Conservation (phyloP, 2,113 vertebrate species). For the Oenanthe melanoleuca region DNA sequence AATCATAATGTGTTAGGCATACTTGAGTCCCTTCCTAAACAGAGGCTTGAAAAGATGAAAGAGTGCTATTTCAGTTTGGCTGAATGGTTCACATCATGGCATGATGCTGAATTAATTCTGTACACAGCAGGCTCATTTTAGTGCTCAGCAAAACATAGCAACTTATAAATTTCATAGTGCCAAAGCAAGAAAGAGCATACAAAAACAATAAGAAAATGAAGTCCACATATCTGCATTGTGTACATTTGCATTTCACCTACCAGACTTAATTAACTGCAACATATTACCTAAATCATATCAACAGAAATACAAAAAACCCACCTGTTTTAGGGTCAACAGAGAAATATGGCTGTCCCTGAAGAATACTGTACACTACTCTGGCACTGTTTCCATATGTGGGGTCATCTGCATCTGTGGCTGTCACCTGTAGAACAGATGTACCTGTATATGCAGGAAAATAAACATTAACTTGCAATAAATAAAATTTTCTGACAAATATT, state of each 20-base stretch:
- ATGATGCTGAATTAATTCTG: neutral
- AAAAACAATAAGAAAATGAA: neutral
- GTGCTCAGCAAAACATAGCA: neutral
- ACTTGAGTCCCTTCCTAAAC: neutral
- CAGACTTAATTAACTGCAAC: neutral
- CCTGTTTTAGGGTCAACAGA: conserved; percentile 97
- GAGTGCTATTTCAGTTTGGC: neutral
- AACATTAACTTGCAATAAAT: neutral
- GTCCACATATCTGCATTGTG: neutral
- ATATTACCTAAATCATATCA: neutral
- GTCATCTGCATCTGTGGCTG: conserved; percentile 93
- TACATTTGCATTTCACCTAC: neutral
- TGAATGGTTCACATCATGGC: neutral
- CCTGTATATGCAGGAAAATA: conserved; percentile 77
- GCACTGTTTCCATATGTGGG: conserved; percentile 97
- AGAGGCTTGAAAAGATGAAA: neutral
- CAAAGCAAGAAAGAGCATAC: neutral
- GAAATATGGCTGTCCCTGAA: conserved; percentile 97
- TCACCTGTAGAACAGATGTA: conserved; percentile 94
- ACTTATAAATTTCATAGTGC: neutral
- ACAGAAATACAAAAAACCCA: conserved; percentile 27
- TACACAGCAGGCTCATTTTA: neutral
- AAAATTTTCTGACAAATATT: neutral
- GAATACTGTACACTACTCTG: conserved; percentile 94
- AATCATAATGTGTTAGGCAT: neutral